Evolutionary conservation across 2,888 invertebrate genomes (phyloP).

Genomic region (Creontiades dilutus): DNA sequence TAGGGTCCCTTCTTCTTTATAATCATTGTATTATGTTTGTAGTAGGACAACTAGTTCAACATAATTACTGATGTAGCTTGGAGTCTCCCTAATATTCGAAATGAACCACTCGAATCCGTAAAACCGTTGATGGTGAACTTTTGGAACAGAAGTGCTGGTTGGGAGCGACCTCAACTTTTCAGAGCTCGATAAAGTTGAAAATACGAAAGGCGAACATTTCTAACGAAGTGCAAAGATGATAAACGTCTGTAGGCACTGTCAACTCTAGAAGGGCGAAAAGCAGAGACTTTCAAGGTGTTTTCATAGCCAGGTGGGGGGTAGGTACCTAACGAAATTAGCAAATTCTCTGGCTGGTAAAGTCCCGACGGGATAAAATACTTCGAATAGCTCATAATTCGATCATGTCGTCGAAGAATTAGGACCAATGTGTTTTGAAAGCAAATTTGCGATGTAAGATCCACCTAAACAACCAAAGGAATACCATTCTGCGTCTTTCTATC

Average conservation of each 20-base stretch:
- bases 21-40: too few species aligned
- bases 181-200: not conserved
- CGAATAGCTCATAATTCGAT: not conserved
- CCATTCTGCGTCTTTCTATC: too few species aligned
- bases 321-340: slow-evolving; percentile 22
- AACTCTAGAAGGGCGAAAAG: not conserved
- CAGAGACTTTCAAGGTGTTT: slow-evolving; percentile 33
- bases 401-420: not conserved
- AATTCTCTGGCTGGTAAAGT: not conserved
- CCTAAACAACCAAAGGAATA: too few species aligned
- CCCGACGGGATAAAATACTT: not conserved
- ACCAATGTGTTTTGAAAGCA: not conserved
- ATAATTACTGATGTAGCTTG: too few species aligned
- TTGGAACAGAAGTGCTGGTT: too few species aligned
- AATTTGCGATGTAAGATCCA: not conserved
- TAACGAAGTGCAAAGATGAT: slow-evolving; percentile 20
- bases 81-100: too few species aligned
- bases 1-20: too few species aligned
- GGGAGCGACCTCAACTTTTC: not conserved
- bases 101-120: too few species aligned
- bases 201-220: slow-evolving; percentile 21
- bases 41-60: too few species aligned
- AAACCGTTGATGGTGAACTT: too few species aligned
- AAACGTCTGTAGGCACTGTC: slow-evolving; percentile 22
- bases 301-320: not conserved